phyloP scores from a whole-genome alignment of 2,113 vertebrate genomes.

The Cololabis saira region DNA sequence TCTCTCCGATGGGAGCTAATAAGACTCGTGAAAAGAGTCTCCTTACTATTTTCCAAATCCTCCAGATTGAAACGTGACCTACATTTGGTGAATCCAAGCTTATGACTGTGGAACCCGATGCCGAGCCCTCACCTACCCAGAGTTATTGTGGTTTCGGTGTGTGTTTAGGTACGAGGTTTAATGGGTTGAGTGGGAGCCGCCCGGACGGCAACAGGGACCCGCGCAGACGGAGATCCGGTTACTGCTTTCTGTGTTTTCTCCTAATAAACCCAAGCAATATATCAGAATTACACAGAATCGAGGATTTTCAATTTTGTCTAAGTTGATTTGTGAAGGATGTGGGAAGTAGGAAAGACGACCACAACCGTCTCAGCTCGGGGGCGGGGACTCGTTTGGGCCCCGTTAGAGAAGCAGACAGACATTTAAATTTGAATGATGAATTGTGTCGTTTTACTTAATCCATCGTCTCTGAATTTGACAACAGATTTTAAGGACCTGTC shows the following conservation, averaged over 20 bases:
- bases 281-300: slow-evolving; percentile 80
- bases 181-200: slow-evolving; percentile 79
- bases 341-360: slow-evolving; percentile 68
- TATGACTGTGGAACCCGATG: slow-evolving; percentile 72
- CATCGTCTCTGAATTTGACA: slow-evolving; percentile 48
- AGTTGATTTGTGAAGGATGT: slow-evolving; percentile 76
- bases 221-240: slow-evolving; percentile 77
- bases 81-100: slow-evolving; percentile 72
- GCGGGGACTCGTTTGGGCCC: slow-evolving; percentile 61
- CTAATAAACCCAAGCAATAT: slow-evolving; percentile 85
- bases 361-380: slow-evolving; percentile 61
- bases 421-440: slow-evolving; percentile 63
- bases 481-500: slow-evolving; percentile 33
- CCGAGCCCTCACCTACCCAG: slow-evolving; percentile 74
- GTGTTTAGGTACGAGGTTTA: slow-evolving; percentile 58
- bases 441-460: slow-evolving; percentile 32
- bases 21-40: slow-evolving; percentile 37
- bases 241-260: slow-evolving; percentile 68
- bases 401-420: slow-evolving; percentile 64
- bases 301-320: slow-evolving; percentile 77
- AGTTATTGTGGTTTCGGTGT: slow-evolving; percentile 34
- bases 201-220: slow-evolving; percentile 74
- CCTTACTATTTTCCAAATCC: slow-evolving; percentile 55
- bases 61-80: slow-evolving; percentile 75
- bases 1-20: slow-evolving; percentile 73